phyloP scores from a whole-genome alignment of 1,140 invertebrate genomes.

The Hypothenemus hampei region DNA sequence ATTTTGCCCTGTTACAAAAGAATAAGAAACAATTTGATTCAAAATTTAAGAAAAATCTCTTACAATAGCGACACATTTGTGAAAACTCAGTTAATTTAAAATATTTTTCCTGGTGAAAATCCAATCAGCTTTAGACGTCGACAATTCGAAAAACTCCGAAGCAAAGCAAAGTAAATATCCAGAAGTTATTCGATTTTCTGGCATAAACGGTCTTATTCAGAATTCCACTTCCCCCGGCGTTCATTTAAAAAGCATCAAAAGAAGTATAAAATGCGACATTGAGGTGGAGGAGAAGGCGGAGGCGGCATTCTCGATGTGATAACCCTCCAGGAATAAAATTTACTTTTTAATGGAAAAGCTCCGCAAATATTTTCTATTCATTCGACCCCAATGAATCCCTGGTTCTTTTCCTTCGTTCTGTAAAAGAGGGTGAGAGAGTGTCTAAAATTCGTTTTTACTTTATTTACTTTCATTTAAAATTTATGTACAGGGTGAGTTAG shows the following conservation, averaged over 20 bases:
- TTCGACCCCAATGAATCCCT: constrained; percentile 7
- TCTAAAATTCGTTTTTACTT: too few relatives aligned
- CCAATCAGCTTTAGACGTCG: background rate
- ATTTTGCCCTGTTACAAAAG: too few relatives aligned
- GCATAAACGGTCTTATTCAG: constrained; percentile 28
- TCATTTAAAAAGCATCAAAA: constrained; percentile 30
- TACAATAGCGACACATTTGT: background rate
- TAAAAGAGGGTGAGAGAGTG: too few relatives aligned
- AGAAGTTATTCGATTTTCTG: constrained; percentile 29
- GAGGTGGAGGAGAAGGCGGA: too few relatives aligned
- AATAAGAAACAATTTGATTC: background rate
- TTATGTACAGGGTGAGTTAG: too few relatives aligned
- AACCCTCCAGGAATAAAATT: constrained; percentile 27
- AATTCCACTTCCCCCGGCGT: constrained; percentile 21
- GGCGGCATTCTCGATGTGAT: constrained; percentile 14
- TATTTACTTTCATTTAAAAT: too few relatives aligned
- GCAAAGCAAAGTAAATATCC: constrained; percentile 29
- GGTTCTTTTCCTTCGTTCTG: background rate
- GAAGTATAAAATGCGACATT: constrained; percentile 25
- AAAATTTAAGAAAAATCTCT: background rate
- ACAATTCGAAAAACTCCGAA: background rate
- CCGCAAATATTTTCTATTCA: constrained; percentile 30
- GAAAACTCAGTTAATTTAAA: background rate
- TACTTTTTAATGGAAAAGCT: constrained; percentile 30
- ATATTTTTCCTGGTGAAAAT: background rate